phyloP scores from a whole-genome alignment of 2,888 invertebrate species.

The Pollenia amentaria region DNA sequence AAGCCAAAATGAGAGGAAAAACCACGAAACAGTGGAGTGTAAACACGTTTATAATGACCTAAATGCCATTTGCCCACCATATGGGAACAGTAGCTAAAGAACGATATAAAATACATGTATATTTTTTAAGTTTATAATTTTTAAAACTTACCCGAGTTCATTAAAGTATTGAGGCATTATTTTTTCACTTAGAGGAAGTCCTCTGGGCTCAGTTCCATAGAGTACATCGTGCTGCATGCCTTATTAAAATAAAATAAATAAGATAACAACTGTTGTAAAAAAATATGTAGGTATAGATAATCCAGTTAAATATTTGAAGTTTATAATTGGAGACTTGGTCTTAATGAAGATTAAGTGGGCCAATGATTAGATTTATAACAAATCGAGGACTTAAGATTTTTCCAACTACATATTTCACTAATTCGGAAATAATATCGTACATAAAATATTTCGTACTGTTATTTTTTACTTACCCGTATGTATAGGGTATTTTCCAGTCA shows the following conservation, averaged over 20 bases:
- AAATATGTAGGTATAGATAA: too few relatives aligned
- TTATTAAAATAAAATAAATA: constrained; percentile 75
- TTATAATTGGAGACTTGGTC: too few relatives aligned
- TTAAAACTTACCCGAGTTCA: constrained; percentile 87
- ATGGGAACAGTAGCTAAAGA: constrained; percentile 87
- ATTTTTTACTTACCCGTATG: constrained; percentile 86
- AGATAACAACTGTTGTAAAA: too few relatives aligned
- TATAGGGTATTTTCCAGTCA: constrained; percentile 97
- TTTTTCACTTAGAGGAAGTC: constrained; percentile 92
- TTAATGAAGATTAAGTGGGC: too few relatives aligned
- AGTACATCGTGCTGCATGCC: constrained; percentile 92
- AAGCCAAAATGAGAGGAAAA: constrained; percentile 92
- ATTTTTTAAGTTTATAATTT: neutral
- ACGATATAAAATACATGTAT: neutral
- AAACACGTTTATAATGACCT: constrained; percentile 90
- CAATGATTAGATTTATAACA: neutral
- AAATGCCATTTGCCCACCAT: constrained; percentile 95
- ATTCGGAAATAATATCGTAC: too few relatives aligned
- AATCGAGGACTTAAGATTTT: too few relatives aligned
- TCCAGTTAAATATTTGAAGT: too few relatives aligned
- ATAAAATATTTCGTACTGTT: too few relatives aligned
- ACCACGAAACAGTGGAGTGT: constrained; percentile 91
- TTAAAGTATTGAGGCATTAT: constrained; percentile 93
- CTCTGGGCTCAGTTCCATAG: constrained; percentile 91
- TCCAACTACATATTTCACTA: neutral